Conservation (phyloP, 2,888 invertebrate species). For the Allygus modestus region DNA sequence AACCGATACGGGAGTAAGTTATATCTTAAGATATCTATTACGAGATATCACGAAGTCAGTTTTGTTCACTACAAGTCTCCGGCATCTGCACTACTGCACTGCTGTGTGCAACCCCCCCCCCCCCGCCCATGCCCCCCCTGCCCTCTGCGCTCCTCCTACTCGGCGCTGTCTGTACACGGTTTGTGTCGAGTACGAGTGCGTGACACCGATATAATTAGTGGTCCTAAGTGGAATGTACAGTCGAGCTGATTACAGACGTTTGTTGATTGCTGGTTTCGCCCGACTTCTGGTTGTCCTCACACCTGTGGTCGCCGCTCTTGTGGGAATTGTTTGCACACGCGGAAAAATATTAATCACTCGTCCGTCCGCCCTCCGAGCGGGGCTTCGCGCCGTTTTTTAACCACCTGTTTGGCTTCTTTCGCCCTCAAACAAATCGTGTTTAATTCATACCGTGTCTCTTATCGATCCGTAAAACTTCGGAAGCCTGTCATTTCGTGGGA, state of each 20-base stretch:
- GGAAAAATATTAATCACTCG: conserved; percentile 25
- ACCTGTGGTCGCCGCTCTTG: conserved; percentile 4
- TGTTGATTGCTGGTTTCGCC: neutral
- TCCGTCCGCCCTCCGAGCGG: neutral
- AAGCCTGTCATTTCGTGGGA: neutral
- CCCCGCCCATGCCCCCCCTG: too few species aligned
- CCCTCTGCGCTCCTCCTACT: too few species aligned
- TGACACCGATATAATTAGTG: too few species aligned
- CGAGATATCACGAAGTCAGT: too few species aligned
- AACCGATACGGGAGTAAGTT: too few species aligned
- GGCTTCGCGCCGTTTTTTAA: neutral
- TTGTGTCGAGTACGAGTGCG: too few species aligned
- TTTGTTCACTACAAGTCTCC: too few species aligned
- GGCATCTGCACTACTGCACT: too few species aligned
- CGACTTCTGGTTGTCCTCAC: neutral
- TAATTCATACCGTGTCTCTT: neutral
- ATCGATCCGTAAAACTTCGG: neutral
- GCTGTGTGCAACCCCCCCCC: too few species aligned
- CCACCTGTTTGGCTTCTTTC: conserved; percentile 33
- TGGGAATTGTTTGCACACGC: conserved; percentile 36
- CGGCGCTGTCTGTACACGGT: too few species aligned
- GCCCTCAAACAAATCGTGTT: conserved; percentile 15
- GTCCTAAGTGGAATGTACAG: too few species aligned
- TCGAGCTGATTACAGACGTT: neutral
- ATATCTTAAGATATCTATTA: too few species aligned